Conservation (phyloP, 2,888 invertebrate species). For the Latrodectus hesperus region DNA sequence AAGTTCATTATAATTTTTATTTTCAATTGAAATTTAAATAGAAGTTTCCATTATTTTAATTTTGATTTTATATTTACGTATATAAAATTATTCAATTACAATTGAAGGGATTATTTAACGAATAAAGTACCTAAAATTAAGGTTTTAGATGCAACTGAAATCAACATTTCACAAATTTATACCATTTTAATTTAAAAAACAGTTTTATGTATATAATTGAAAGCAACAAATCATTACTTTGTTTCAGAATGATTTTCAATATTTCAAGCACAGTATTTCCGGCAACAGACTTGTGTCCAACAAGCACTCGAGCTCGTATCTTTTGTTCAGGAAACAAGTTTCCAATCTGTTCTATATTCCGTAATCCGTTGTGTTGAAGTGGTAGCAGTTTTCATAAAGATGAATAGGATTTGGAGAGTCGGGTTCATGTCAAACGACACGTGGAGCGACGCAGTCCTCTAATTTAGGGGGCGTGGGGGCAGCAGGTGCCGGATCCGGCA, state of each 20-base stretch:
- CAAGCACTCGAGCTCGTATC: background rate
- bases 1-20: too few relatives aligned
- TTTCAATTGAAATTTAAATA: too few relatives aligned
- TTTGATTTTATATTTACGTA: too few relatives aligned
- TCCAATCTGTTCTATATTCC: slow-evolving; percentile 24
- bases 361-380: slow-evolving; percentile 14
- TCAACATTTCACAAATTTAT: too few relatives aligned
- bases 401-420: slow-evolving; percentile 1
- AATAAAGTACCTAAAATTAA: too few relatives aligned
- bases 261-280: background rate
- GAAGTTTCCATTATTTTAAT: too few relatives aligned
- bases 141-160: too few relatives aligned
- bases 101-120: too few relatives aligned
- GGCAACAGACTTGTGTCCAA: background rate
- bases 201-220: too few relatives aligned
- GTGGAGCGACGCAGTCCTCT: slow-evolving; percentile 10
- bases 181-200: too few relatives aligned
- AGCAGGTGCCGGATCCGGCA: slow-evolving; percentile 8
- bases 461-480: slow-evolving; percentile 43
- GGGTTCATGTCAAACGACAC: slow-evolving; percentile 58
- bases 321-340: background rate
- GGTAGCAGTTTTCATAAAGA: slow-evolving; percentile 7
- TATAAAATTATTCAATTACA: too few relatives aligned
- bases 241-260: background rate
- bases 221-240: background rate